Conservation (phyloP, 2,797 vertebrate genomes). For the Myotis daubentonii region DNA sequence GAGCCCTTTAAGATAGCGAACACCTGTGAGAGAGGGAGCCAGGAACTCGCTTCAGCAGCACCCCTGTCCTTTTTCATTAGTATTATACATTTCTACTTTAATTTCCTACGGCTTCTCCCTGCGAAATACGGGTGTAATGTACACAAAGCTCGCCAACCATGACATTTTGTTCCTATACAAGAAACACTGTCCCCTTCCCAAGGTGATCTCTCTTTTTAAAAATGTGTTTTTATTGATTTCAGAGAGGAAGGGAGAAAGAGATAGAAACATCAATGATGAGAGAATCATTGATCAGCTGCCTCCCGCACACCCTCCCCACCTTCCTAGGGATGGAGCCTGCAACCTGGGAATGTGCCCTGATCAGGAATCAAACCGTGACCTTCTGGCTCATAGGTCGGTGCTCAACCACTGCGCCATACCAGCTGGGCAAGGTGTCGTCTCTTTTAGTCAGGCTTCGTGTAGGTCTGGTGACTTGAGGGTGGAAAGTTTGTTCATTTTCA, state of each 20-base stretch:
- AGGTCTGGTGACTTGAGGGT: background rate
- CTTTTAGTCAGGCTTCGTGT: background rate
- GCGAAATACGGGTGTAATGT: background rate
- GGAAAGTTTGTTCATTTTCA: slow-evolving; percentile 10
- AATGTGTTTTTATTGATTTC: too few relatives aligned
- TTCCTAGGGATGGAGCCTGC: too few relatives aligned
- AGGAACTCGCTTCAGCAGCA: background rate
- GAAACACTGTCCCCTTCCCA: background rate
- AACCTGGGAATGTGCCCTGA: too few relatives aligned
- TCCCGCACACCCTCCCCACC: too few relatives aligned
- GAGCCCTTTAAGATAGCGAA: slow-evolving; percentile 46
- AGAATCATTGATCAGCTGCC: too few relatives aligned
- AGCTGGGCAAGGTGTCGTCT: background rate
- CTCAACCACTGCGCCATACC: too few relatives aligned
- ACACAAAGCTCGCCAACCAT: background rate
- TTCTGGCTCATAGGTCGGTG: too few relatives aligned
- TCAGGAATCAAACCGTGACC: too few relatives aligned
- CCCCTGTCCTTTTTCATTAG: background rate
- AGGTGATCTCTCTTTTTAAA: background rate
- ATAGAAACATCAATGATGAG: too few relatives aligned
- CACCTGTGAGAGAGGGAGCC: background rate
- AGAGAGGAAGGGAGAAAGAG: too few relatives aligned
- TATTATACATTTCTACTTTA: background rate
- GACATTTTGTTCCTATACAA: background rate
- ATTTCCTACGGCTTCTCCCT: background rate